Base-by-base conservation (phyloP, 2,113 vertebrate genomes). In the Nicator chloris region DNA sequence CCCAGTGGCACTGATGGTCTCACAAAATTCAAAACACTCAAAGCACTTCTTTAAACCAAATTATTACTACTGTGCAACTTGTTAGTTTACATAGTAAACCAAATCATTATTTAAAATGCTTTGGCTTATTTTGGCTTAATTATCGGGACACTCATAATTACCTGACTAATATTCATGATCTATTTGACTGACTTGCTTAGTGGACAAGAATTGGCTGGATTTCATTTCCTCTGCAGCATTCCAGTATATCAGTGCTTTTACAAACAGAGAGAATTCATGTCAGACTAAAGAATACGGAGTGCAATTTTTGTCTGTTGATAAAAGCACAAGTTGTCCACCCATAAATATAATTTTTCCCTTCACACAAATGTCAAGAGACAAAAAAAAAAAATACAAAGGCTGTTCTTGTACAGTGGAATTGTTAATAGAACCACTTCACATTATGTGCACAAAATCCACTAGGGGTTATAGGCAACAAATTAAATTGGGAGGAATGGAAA, bases 101-200 rank as follows among this genome's bases (percentile, higher is more conserved):
- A 87, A 92, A 35, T 63, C 24, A n/a, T 85, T 69, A 81, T 77
- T 95, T 82, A 0, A 89, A 95, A 85, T 6, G n/a, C 31, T 87
- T 86, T 45, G n/a, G 39, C 51, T 83, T 93, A 50, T 60, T 93
- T 70, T 78, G 39, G 40, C 57, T 82, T 79, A 82, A 93, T 86
- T 95, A 89, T 21, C 50, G 76, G 33, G 80, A 66, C 71, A 80
- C 35, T 88, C 59, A 87, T 65, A 93, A 93, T 89, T 95, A 87
- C 21, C 81, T 76, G 72, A 83, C 69, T 85, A 85, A 82, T 79
- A 91, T 51, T 81, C 89, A 69, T 65, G 49, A 49, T 68, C 44
- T 80, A 42, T 60, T 79, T 3, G 7, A 88, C 57, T 63, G 82
- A 64, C 45, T 61, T 47, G 60, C 75, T 88, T 75, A 56, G 31